A percentile compares a stretch with the other conserved stretches of the same genome.
phyloP scores from a whole-genome alignment of 2,888 invertebrate genomes.

The Ophion slaviceki region DNA sequence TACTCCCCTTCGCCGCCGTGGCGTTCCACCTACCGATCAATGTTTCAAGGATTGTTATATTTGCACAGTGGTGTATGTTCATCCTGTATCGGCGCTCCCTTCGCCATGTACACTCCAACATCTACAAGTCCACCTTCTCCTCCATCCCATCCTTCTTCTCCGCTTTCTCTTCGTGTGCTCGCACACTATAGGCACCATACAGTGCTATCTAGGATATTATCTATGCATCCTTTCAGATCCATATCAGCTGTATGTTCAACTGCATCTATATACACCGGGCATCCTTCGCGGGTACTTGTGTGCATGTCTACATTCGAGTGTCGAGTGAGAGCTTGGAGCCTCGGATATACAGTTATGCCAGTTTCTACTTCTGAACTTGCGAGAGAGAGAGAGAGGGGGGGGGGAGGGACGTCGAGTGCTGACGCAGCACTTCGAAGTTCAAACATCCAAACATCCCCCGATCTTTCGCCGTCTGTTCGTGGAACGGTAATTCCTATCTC shows the following conservation, averaged over 20 bases:
- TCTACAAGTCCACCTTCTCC: slow-evolving; percentile 2
- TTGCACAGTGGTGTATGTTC: slow-evolving; percentile 44
- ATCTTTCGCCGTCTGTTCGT: slow-evolving; percentile 81
- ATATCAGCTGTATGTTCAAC: slow-evolving; percentile 22
- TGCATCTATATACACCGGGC: slow-evolving; percentile 22
- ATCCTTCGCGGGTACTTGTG: not conserved
- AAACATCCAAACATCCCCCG: slow-evolving; percentile 83
- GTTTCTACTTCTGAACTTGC: slow-evolving; percentile 56
- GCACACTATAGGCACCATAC: slow-evolving; percentile 23
- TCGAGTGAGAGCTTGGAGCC: slow-evolving; percentile 44
- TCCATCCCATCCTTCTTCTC: slow-evolving; percentile 12
- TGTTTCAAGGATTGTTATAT: slow-evolving; percentile 65
- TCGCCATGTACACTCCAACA: slow-evolving; percentile 30
- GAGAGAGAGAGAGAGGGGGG: slow-evolving; percentile 25
- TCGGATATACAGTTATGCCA: slow-evolving; percentile 38
- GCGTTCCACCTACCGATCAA: slow-evolving; percentile 52
- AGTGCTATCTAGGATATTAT: slow-evolving; percentile 45
- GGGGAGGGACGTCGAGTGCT: slow-evolving; percentile 75
- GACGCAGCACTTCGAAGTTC: slow-evolving; percentile 82
- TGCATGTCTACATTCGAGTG: slow-evolving; percentile 45
- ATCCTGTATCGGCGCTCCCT: slow-evolving; percentile 24
- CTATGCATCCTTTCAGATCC: slow-evolving; percentile 33
- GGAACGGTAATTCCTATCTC: slow-evolving; percentile 57
- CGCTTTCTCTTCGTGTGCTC: slow-evolving; percentile 33
- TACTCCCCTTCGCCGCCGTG: not conserved